A percentile compares a stretch with the other conserved stretches of the same genome.
Evolutionary conservation across 2,113 vertebrate species (phyloP).

Genomic region (Dasyornis broadbenti): DNA sequence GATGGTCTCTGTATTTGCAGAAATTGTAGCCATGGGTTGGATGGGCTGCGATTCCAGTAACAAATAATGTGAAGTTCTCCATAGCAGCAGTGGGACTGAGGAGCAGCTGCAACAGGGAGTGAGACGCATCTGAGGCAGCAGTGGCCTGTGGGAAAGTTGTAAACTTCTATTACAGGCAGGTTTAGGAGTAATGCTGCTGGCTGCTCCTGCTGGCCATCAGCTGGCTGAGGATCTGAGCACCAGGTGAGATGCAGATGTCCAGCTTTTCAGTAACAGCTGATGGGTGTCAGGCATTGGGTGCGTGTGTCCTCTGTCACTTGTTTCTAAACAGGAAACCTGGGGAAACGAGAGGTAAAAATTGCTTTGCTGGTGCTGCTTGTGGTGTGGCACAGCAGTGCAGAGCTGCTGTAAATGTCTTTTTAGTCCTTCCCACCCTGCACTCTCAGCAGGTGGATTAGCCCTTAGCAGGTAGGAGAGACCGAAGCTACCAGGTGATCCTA

Average conservation of each 20-base stretch:
- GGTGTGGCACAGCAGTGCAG: accelerated
- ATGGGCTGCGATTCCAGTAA: background rate
- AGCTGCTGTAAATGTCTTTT: background rate
- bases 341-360: background rate
- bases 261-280: background rate
- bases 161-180: background rate
- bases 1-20: background rate
- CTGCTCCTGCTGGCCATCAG: background rate
- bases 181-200: background rate
- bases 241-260: background rate
- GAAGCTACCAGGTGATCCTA: background rate
- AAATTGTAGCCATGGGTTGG: background rate
- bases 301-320: accelerated
- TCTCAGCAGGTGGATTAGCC: background rate
- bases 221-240: background rate
- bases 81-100: background rate
- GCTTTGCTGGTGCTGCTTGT: accelerated
- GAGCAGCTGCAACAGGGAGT: background rate
- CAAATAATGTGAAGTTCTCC: background rate
- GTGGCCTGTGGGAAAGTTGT: background rate
- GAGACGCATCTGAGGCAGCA: background rate
- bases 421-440: background rate
- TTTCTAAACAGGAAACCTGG: background rate
- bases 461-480: background rate
- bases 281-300: accelerated